Conservation (phyloP, 2,888 invertebrate genomes). For the Tortricodes alternella region DNA sequence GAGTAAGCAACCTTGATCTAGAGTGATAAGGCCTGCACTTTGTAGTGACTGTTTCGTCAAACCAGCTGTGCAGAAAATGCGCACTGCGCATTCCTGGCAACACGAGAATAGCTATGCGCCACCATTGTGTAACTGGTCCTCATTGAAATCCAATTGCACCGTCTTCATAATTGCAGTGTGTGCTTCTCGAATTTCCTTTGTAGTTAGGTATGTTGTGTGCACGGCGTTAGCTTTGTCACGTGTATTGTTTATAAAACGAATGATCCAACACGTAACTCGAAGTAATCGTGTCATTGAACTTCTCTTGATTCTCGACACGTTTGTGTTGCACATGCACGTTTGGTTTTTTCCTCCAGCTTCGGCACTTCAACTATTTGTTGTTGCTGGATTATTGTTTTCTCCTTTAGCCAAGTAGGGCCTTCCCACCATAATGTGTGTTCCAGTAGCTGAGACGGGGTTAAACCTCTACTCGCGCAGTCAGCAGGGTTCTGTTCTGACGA, state of each 20-base stretch:
- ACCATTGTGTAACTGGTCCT: neutral
- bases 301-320: neutral
- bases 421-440: neutral
- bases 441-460: neutral
- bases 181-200: neutral
- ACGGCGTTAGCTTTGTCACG: neutral
- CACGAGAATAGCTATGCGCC: neutral
- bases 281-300: neutral
- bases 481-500: neutral
- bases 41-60: neutral
- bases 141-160: neutral
- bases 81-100: neutral
- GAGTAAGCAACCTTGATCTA: slow-evolving; percentile 3
- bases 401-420: neutral
- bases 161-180: neutral
- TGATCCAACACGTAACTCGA: neutral
- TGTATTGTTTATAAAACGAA: neutral
- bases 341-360: neutral
- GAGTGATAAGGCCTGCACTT: neutral
- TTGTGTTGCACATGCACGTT: neutral
- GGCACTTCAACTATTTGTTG: neutral
- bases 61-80: neutral
- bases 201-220: neutral
- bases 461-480: neutral
- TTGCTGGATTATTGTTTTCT: neutral